Conservation (phyloP, 2,888 invertebrate species). For the Acronicta leporina region DNA sequence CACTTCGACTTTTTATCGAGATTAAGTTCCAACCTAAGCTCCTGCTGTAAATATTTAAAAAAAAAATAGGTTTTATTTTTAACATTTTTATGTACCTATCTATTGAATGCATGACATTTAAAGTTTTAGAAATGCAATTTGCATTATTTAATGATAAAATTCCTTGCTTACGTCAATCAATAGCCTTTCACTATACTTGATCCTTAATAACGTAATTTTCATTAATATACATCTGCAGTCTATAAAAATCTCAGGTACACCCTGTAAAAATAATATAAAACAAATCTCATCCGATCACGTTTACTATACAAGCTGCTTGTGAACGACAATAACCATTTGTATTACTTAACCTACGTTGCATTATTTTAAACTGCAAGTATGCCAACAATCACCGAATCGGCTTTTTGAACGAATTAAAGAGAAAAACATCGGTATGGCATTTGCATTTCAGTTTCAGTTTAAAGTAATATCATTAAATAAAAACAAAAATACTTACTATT, state of each 20-base stretch:
- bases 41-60: conserved; percentile 7
- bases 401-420: conserved; percentile 9
- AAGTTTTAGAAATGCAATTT: conserved; percentile 33
- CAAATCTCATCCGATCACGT: conserved; percentile 22
- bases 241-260: conserved; percentile 56
- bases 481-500: conserved; percentile 1
- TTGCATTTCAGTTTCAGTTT: conserved; percentile 9
- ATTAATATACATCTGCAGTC: conserved; percentile 50
- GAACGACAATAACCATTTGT: conserved; percentile 28
- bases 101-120: conserved; percentile 11
- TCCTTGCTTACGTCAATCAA: conserved; percentile 9
- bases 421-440: conserved; percentile 4
- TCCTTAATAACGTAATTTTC: conserved; percentile 38
- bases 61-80: conserved; percentile 16
- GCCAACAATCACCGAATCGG: conserved; percentile 14
- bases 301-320: conserved; percentile 32
- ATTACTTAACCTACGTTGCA: conserved; percentile 35
- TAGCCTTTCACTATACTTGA: conserved; percentile 10
- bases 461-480: conserved; percentile 2
- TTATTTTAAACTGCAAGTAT: conserved; percentile 30
- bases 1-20: conserved; percentile 6
- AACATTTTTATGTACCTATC: conserved; percentile 8
- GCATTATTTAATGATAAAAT: conserved; percentile 9
- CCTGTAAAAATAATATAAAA: conserved; percentile 50
- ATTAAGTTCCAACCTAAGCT: conserved; percentile 27